Base-by-base conservation (phyloP, 2,797 vertebrate species). In the Neostethus bicornis region DNA sequence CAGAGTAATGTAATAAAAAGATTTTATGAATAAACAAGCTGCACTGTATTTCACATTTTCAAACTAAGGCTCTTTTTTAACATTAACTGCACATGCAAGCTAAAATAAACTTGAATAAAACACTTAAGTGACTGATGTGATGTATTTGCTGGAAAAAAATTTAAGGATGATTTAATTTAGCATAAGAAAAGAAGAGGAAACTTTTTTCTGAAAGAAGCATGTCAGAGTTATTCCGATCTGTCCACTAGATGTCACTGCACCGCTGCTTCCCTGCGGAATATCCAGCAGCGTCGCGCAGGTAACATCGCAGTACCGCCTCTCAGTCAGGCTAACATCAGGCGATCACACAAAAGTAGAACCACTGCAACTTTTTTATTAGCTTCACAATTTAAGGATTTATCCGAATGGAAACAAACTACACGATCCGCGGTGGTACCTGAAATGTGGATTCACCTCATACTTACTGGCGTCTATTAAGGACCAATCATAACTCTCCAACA, bases 221-320 rank as follows among this genome's bases (percentile, higher is more conserved):
- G 6, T 1, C 5, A 7, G 7, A 37, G 3, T 35, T n/a, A 42
- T 2, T 8, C 9, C 12, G 4, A 17, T 11, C 16, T 20, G 16
- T 5, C 81, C 88, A 46, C 61, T n/a, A 81, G 88, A 56, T 76
- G 83, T 65, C 77, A 80, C 44, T 35, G 13, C 37, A 35, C 0
- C 21, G 4, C 55, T 2, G 56, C 41, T 0, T 9, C 20, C 41
- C 21, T 1, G 43, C 23, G 0, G 38, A 23, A 1, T 20, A 3
- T 19, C 11, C 52, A 2, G 43, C 49, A 1, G 29, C 29, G 1
- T 35, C 1, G 26, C 14, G 49, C 86, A 87, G 84, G 87, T 90
- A 80, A 61, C 38, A 14, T 10, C 23, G 16, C 58, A 71, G 83
- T 77, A 51, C 87, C 87, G 85, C 88, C 88, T 89, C 85, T 65